Base-by-base conservation (phyloP, 2,888 invertebrate genomes). In the Campaea margaritaria region DNA sequence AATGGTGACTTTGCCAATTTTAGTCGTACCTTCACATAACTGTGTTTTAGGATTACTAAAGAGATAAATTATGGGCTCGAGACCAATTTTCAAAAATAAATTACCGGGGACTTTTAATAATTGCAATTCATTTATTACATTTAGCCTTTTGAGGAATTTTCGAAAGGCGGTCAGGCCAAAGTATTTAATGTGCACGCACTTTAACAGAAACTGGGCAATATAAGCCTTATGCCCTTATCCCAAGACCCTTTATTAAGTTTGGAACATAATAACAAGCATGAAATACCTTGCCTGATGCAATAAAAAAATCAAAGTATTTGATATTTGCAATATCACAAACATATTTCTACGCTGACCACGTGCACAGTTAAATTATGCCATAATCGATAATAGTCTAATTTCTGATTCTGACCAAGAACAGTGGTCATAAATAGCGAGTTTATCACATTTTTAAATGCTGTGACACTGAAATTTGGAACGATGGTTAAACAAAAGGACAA, bases 391-490 rank as follows among this genome's bases (percentile, higher is more conserved):
- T 28, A 28, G 8, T 28, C 9, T 0, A 2, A 8, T 28, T 8
- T 27, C 8, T 14, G 21, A 38, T 28, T 41, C 21, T 44, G 47
- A 13, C 43, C 55, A 14, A 14, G 48, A 48, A 48, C 48, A 36
- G 36, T 44, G 38, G 16, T 49, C 39, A 16, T 49, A 51, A 57
- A 49, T 28, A 39, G 11, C 12, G 13, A 31, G 34, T 43, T 50
- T 36, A 43, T 51, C 10, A 13, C 27, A 0, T 39, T 50, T 62
- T 59, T 59, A 38, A 65, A 50, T 59, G 50, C 14, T 13, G 51
- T 68, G 67, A 63, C 66, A 71, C 61, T 73, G 72, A 68, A 70
- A 72, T 39, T 39, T 67, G 8, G 44, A 57, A 15, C 57, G 46
- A 15, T 50, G 57, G 42, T 41, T 56, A 55, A 44, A 49, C 3